These are phyloP conservation scores for Phymastichus coffea DNA, from an alignment of 1,140 invertebrate species.

Conservation along the genomic window DNA sequence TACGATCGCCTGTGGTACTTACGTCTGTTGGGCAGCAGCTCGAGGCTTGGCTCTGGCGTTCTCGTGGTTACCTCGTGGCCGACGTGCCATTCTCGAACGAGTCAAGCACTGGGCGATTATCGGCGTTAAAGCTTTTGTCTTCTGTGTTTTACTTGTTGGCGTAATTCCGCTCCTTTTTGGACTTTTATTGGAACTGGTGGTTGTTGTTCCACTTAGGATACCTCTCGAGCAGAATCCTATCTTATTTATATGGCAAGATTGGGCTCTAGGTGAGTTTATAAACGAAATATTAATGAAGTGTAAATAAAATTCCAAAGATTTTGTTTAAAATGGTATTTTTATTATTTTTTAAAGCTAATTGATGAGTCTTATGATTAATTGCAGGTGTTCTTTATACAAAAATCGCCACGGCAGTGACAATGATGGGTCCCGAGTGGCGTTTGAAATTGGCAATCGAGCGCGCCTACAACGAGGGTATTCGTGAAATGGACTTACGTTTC, in stretches of 20 bases:
- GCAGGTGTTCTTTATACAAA: constrained; percentile 93
- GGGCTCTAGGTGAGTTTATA: constrained; percentile 70
- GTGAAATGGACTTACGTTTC: constrained; percentile 88
- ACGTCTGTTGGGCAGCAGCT: constrained; percentile 87
- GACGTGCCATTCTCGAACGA: constrained; percentile 72
- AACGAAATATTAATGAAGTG: too few species aligned
- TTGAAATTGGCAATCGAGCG: constrained; percentile 88
- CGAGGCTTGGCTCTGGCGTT: constrained; percentile 76
- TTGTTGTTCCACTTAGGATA: constrained; percentile 91
- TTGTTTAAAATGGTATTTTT: too few species aligned
- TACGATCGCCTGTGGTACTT: constrained; percentile 91
- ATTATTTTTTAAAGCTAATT: background rate
- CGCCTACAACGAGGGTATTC: constrained; percentile 85
- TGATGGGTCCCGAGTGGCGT: constrained; percentile 98
- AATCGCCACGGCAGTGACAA: constrained; percentile 93
- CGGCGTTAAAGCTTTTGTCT: constrained; percentile 68
- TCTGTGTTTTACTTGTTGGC: constrained; percentile 80
- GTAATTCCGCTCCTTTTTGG: constrained; percentile 92
- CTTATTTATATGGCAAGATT: constrained; percentile 95
- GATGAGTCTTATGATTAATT: background rate
- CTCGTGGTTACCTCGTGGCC: constrained; percentile 86
- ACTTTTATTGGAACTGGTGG: constrained; percentile 84
- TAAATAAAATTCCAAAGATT: too few species aligned
- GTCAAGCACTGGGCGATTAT: constrained; percentile 74
- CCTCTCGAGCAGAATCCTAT: constrained; percentile 92